Conservation (phyloP, 2,797 vertebrate species). For the Leptodactylus fallax region DNA sequence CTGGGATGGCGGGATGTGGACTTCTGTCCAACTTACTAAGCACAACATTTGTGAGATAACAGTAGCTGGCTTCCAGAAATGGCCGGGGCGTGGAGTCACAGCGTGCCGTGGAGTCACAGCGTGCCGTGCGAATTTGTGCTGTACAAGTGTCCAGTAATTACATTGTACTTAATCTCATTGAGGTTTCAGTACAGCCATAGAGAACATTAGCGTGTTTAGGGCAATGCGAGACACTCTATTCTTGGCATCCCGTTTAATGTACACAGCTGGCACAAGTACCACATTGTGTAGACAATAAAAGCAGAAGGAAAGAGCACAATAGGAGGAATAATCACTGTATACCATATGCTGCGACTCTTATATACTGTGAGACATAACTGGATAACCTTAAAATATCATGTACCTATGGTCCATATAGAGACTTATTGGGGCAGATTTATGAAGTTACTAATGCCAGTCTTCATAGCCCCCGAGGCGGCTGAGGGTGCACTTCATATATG, state of each 20-base stretch:
- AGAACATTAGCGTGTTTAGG: neutral
- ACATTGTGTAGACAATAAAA: too few species aligned
- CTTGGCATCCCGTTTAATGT: neutral
- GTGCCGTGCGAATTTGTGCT: neutral
- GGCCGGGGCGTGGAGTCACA: neutral
- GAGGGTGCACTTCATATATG: too few species aligned
- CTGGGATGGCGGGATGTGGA: neutral
- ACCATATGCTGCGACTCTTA: too few species aligned
- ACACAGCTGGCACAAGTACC: neutral
- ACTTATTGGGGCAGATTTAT: too few species aligned
- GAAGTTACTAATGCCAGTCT: too few species aligned
- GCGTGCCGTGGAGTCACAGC: neutral
- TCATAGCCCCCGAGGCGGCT: too few species aligned
- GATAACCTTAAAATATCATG: too few species aligned
- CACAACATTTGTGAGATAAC: constrained; percentile 17
- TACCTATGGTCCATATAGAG: too few species aligned
- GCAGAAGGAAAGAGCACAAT: too few species aligned
- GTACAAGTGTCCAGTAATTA: neutral
- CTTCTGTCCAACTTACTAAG: neutral
- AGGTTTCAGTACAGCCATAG: neutral
- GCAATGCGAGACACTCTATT: neutral
- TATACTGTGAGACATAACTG: too few species aligned
- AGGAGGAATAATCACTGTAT: too few species aligned
- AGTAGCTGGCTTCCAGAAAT: constrained; percentile 3
- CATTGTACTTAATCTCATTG: constrained; percentile 14